Evolutionary conservation across 1,140 invertebrate genomes (phyloP).

Genomic region (Phthorimaea operculella): DNA sequence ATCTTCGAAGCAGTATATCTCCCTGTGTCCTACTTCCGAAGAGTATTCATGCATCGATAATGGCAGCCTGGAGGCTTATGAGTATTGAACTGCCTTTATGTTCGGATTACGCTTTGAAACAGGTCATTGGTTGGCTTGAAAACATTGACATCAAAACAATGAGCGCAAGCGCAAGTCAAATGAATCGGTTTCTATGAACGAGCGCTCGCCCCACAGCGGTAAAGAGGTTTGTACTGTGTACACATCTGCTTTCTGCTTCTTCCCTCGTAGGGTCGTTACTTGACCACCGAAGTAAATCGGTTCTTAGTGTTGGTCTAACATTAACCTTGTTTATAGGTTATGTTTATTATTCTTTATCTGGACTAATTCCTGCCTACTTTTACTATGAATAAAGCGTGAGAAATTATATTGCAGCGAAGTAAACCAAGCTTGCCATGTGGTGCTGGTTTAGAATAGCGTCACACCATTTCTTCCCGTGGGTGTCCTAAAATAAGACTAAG

Average conservation of each 20-base stretch:
- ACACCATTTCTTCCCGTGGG: too few species aligned
- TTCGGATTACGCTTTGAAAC: background rate
- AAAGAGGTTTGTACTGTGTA: conserved; percentile 6
- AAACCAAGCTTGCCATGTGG: too few species aligned
- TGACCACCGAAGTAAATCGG: too few species aligned
- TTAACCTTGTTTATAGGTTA: too few species aligned
- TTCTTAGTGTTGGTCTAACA: too few species aligned
- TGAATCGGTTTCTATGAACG: conserved; percentile 22
- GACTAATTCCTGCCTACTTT: too few species aligned
- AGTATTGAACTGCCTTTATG: background rate
- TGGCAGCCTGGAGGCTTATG: background rate
- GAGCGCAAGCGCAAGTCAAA: background rate
- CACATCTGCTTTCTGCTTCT: background rate
- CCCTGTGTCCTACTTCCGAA: background rate
- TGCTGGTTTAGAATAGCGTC: too few species aligned
- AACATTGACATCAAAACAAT: conserved; percentile 1
- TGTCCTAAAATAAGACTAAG: too few species aligned
- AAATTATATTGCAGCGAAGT: too few species aligned
- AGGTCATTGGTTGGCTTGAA: background rate
- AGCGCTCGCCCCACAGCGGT: conserved; percentile 12
- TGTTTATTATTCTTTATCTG: too few species aligned
- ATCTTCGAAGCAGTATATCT: background rate
- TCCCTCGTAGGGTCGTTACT: too few species aligned
- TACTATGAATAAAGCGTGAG: too few species aligned
- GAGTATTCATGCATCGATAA: background rate